These are phyloP conservation scores for Drosophila ogumai DNA, from an alignment of 1,140 invertebrate species.

Conservation along the genomic window DNA sequence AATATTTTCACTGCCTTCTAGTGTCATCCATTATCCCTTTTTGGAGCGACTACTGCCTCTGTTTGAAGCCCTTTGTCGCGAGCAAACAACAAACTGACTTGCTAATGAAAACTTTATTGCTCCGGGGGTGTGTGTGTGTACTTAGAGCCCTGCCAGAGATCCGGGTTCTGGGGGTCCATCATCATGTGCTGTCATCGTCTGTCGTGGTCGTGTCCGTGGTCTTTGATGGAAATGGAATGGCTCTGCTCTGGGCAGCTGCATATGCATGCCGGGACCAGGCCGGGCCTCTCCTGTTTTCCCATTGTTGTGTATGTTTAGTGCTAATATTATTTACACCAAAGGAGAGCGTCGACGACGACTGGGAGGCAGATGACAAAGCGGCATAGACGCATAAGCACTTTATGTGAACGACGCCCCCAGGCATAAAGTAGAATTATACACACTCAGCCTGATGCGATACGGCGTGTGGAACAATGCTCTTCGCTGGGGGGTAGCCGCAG, in stretches of 20 bases:
- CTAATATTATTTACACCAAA: constrained; percentile 77
- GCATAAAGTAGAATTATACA: constrained; percentile 75
- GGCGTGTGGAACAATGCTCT: constrained; percentile 19
- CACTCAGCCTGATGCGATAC: constrained; percentile 31
- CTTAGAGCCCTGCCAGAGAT: constrained; percentile 25
- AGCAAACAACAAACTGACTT: constrained; percentile 66
- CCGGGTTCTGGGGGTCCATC: constrained; percentile 5
- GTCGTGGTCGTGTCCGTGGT: constrained; percentile 1
- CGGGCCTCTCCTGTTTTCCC: constrained; percentile 14
- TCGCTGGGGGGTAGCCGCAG: constrained; percentile 21
- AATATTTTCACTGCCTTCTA: background rate
- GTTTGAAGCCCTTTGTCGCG: constrained; percentile 63
- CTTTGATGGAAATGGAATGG: constrained; percentile 19
- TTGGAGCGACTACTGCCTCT: constrained; percentile 27
- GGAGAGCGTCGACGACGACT: background rate
- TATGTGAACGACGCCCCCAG: constrained; percentile 76
- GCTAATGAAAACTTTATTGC: constrained; percentile 82
- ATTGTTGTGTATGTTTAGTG: constrained; percentile 63
- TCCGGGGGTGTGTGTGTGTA: constrained; percentile 43
- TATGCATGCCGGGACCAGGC: constrained; percentile 24
- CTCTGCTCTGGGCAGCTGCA: constrained; percentile 28
- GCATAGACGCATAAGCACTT: constrained; percentile 75
- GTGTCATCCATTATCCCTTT: background rate
- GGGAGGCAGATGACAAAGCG: constrained; percentile 51
- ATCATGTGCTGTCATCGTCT: constrained; percentile 12